These are phyloP conservation scores for Leucophora obtusa DNA, from an alignment of 2,888 invertebrate genomes.

Conservation along the genomic window DNA sequence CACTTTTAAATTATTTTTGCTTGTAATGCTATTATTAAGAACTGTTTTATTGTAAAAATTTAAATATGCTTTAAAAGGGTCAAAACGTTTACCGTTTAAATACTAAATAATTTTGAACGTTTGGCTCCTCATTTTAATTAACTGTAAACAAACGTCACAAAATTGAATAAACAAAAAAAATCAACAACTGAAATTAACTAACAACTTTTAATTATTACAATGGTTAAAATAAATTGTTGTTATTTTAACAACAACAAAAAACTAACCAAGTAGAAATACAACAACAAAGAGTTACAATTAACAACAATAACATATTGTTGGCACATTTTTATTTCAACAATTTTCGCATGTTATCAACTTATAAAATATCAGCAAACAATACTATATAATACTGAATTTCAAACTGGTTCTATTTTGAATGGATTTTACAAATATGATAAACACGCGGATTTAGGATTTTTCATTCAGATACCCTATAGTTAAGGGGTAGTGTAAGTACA, in stretches of 20 bases:
- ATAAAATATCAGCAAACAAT: constrained; percentile 67
- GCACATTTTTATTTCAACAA: constrained; percentile 68
- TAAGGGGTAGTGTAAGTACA: neutral
- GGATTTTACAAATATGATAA: constrained; percentile 60
- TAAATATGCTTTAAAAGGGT: constrained; percentile 31
- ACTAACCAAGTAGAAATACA: constrained; percentile 46
- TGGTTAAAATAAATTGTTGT: constrained; percentile 17
- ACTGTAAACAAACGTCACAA: neutral
- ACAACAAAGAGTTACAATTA: constrained; percentile 12
- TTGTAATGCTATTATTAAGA: neutral
- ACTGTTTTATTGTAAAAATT: neutral
- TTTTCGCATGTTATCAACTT: constrained; percentile 77
- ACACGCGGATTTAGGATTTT: constrained; percentile 49
- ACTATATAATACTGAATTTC: constrained; percentile 31
- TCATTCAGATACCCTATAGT: constrained; percentile 25
- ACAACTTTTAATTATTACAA: constrained; percentile 17
- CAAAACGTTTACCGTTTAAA: constrained; percentile 59
- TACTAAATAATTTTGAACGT: constrained; percentile 52
- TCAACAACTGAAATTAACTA: constrained; percentile 18
- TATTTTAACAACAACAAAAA: constrained; percentile 46
- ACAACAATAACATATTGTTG: constrained; percentile 58
- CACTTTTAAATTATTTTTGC: too few species aligned
- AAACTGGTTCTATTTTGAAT: constrained; percentile 44
- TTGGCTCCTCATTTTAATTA: constrained; percentile 57
- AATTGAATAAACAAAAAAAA: neutral